Evolutionary conservation across 2,888 invertebrate species (phyloP), one percentile per base, ranked within the genome.

Genomic region (Agonopterix subpropinquella): DNA sequence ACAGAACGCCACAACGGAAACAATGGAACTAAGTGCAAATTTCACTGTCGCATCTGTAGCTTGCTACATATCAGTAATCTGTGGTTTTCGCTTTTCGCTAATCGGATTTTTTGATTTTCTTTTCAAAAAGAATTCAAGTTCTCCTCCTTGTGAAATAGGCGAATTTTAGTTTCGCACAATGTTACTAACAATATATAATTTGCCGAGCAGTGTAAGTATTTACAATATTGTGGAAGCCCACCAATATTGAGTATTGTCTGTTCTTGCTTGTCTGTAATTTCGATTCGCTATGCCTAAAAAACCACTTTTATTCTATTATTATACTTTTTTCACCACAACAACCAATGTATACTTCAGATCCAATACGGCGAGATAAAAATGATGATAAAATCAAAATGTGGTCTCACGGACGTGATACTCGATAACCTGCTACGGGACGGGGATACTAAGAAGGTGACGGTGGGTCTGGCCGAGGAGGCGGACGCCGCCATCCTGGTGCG

Each of bases 371-470:
- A 75, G 39, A 53, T 77, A 2, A 75, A 71, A 47, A 18, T 52
- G 2, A 47, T 77, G 11, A 58, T 77, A 44, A 48, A 56, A n/a
- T 44, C 56, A 0, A 68, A 70, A 57, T 76, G 74, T 46, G 68
- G 67, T 2, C 45, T 72, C 2, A 50, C 53, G 0, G 67, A 75
- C 1, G 47, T 74, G 9, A 68, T 73, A 28, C 53, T 76, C 43
- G 74, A 75, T 48, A 70, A 71, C 49, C 53, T 75, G 43, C 41
- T 59, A 0, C 39, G 11, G 0, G 63, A 64, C 5, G 44, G 47
- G 0, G 46, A 48, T 3, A 44, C 45, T 0, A 75, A 67, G 53
- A 63, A 59, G 47, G 69, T 76, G n/a, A 74, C 73, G 0, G 62
- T 75, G 4, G 75, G 74, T 0, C 36, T 76, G 2, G 56, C 66